These are phyloP conservation scores for Drosophila malerkotliana DNA, from an alignment of 1,140 invertebrate species.

Conservation along the genomic window DNA sequence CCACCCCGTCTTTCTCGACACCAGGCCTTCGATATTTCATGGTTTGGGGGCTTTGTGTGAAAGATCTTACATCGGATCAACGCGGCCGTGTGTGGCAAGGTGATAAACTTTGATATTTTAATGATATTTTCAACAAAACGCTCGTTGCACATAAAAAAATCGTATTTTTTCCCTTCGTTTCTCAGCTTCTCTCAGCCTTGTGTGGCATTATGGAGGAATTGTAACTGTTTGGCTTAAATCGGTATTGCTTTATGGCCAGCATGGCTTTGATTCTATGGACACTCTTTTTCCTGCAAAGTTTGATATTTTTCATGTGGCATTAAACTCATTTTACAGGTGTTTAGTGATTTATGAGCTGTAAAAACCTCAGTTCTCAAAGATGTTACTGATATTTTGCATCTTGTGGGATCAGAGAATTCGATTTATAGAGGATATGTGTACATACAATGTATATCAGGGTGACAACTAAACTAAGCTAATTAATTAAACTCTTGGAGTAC, in stretches of 20 bases:
- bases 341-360: slow-evolving; percentile 77
- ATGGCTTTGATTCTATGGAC: background rate
- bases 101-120: slow-evolving; percentile 83
- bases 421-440: background rate
- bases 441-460: slow-evolving; percentile 11
- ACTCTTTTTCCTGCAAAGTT: slow-evolving; percentile 20
- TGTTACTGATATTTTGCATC: slow-evolving; percentile 27
- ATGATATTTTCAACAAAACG: slow-evolving; percentile 82
- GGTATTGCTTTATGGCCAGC: slow-evolving; percentile 67
- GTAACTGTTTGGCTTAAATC: slow-evolving; percentile 76
- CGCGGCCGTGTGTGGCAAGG: slow-evolving; percentile 71
- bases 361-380: slow-evolving; percentile 63
- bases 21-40: slow-evolving; percentile 9
- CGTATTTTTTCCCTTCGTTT: slow-evolving; percentile 1
- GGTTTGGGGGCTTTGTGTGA: slow-evolving; percentile 40
- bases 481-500: background rate
- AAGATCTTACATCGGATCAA: slow-evolving; percentile 55
- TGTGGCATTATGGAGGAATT: slow-evolving; percentile 51
- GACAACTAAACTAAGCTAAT: background rate
- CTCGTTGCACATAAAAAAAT: slow-evolving; percentile 78
- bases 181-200: slow-evolving; percentile 23
- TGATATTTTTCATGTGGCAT: slow-evolving; percentile 51
- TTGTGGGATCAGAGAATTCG: slow-evolving; percentile 7
- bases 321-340: slow-evolving; percentile 77
- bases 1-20: background rate